These are phyloP conservation scores for Tauraco hartlaubi DNA, from an alignment of 2,797 vertebrate species.

Conservation along the genomic window DNA sequence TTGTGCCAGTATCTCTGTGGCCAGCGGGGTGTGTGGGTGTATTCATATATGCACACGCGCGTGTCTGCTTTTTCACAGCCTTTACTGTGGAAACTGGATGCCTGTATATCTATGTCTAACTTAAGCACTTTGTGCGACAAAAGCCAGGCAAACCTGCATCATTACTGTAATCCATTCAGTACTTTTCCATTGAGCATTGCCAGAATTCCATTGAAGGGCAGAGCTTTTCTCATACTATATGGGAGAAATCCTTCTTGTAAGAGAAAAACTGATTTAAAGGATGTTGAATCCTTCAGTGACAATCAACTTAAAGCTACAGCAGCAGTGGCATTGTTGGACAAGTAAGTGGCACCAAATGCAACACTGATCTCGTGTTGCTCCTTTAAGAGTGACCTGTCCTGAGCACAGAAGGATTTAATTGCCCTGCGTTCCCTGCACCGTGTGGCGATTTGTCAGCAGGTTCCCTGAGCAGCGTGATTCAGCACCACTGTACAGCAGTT, in stretches of 20 bases:
- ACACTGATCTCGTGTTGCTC: neutral
- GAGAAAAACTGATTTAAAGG: slow-evolving; percentile 4
- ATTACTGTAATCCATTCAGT: neutral
- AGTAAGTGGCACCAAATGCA: neutral
- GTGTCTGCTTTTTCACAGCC: neutral
- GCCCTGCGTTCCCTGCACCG: neutral
- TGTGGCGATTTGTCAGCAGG: neutral
- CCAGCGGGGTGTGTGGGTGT: fast-evolving
- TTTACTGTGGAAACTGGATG: neutral
- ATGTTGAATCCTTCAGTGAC: neutral
- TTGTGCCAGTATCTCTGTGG: neutral
- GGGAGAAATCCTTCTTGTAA: neutral
- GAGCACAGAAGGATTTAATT: neutral
- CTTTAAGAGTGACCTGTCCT: neutral
- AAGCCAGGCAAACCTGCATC: neutral
- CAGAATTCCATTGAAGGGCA: neutral
- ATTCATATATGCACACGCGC: fast-evolving
- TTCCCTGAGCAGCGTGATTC: neutral
- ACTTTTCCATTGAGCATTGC: neutral
- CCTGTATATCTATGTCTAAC: neutral
- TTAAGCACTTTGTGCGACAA: neutral
- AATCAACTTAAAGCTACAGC: neutral
- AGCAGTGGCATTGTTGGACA: neutral
- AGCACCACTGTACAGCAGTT: neutral
- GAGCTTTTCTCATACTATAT: neutral